phyloP scores from a whole-genome alignment of 2,888 invertebrate species.

The Campaea margaritaria region DNA sequence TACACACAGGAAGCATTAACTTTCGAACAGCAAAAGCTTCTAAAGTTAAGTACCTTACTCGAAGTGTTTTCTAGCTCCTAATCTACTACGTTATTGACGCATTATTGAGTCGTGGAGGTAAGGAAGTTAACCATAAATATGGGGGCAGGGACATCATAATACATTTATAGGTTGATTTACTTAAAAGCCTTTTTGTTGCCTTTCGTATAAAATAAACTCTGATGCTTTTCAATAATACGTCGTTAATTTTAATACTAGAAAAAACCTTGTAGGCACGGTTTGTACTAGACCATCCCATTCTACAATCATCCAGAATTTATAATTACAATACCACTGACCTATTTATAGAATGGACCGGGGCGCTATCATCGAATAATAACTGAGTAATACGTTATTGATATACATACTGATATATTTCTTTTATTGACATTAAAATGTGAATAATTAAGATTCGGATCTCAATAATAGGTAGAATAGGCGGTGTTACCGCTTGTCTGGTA shows the following conservation, averaged over 20 bases:
- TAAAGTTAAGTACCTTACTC: conserved; percentile 3
- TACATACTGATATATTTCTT: no score
- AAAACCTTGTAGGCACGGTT: not conserved
- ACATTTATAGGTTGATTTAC: conserved; percentile 57
- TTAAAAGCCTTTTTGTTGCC: conserved; percentile 55
- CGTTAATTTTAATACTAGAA: conserved; percentile 4
- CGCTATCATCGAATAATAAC: no score
- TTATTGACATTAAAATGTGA: no score
- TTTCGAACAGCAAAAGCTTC: not conserved
- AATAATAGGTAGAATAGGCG: no score
- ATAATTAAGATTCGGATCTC: no score
- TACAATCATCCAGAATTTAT: no score
- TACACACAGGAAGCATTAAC: no score
- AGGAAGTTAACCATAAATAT: conserved; percentile 65
- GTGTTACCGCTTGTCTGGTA: no score
- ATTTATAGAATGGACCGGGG: no score
- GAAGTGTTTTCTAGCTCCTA: conserved; percentile 5
- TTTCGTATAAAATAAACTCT: conserved; percentile 31
- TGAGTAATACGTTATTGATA: no score
- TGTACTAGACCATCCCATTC: no score
- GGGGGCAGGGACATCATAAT: conserved; percentile 44
- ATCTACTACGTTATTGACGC: conserved; percentile 53
- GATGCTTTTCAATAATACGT: conserved; percentile 2
- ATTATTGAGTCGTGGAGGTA: conserved; percentile 67
- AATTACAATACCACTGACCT: no score